Base-by-base conservation (phyloP, 2,797 vertebrate genomes). In the Galago senegalensis region DNA sequence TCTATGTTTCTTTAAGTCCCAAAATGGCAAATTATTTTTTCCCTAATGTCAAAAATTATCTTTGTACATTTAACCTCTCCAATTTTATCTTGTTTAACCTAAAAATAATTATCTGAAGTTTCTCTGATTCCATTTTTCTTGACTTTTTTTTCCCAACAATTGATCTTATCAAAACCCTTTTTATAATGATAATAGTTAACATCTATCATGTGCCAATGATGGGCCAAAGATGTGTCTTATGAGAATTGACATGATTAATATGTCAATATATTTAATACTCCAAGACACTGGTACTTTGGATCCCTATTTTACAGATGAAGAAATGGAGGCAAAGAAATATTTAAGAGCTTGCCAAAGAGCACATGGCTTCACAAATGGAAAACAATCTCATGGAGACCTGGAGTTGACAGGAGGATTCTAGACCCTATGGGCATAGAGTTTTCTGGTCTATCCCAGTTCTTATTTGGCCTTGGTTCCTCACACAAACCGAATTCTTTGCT, bases 401-500 rank as follows among this genome's bases (percentile, higher is more conserved):
- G 21, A 29, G 18, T 40, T 0, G 7, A 27, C 56, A 53, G 60
- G 7, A 80, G 72, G 5, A 75, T 5, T 53, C 61, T 14, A 73
- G 73, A 0, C 7, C 1, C 69, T 13, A 4, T 21, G 12, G 2
- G 11, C 1, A 23, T 2, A 25, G 9, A 34, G 11, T 34, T 92
- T 79, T 31, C 80, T 20, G 14, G 4, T 3, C 2, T 3, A 18
- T 0, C 2, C 25, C 5, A 9, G 2, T 27, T 75, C 18, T 27
- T 77, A 40, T n/a, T n/a, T 34, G 37, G 5, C 12, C 3, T 4
- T 87, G 5, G 2, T 11, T 13, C 40, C n/a, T 81, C 49, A 20
- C 6, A 0, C 0, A 5, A 20, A 8, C 10, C 1, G 0, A 31
- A 2, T n/a, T 2, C 10, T 85, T 21, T 40, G 27, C 14, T 25